Evolutionary conservation across 2,797 vertebrate genomes (phyloP), one percentile per base, ranked within the genome.

Genomic region (Cossypha polioptera): DNA sequence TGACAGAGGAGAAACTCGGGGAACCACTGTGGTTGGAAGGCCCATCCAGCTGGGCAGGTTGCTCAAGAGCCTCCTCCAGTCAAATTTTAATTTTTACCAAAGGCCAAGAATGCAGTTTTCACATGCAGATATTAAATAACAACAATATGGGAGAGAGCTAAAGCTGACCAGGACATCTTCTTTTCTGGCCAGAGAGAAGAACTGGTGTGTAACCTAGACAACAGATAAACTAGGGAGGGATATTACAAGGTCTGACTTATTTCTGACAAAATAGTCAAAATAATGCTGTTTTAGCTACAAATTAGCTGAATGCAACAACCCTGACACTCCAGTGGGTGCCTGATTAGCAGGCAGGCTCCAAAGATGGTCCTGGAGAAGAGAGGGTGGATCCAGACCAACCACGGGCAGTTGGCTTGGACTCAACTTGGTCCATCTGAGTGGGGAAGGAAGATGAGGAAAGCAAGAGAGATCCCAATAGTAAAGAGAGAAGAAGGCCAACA

Each of bases 171-270:
- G 58, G n/a, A 80, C 11, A 24, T 19, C 47, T 28, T 59, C 20
- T 17, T 16, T 71, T 18, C 47, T 5, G 16, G 53, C 5, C 75
- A 85, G 40, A 54, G 25, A 55, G 67, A 26, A 43, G 72, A 65
- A 59, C 0, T 28, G 35, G 15, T 35, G 40, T 0, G 3, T 8
- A n/a, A 45, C 20, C 13, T 6, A 16, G 2, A 13, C 8, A 53
- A 9, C 0, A 47, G 40, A 38, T 35, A 55, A 33, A 86, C 1
- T 48, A 51, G 26, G 36, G 29, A 81, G 13, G 26, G 19, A 16
- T 8, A 50, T 11, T 35, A 55, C 5, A 9, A 50, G 21, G 47
- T 45, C n/a, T 5, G 29, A 40, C 10, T 38, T 58, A 15, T 5
- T 63, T 40, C 21, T 36, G 33, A 66, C 10, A 79, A 29, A 73